phyloP scores from a whole-genome alignment of 2,113 vertebrate genomes.

The Heterotis niloticus region DNA sequence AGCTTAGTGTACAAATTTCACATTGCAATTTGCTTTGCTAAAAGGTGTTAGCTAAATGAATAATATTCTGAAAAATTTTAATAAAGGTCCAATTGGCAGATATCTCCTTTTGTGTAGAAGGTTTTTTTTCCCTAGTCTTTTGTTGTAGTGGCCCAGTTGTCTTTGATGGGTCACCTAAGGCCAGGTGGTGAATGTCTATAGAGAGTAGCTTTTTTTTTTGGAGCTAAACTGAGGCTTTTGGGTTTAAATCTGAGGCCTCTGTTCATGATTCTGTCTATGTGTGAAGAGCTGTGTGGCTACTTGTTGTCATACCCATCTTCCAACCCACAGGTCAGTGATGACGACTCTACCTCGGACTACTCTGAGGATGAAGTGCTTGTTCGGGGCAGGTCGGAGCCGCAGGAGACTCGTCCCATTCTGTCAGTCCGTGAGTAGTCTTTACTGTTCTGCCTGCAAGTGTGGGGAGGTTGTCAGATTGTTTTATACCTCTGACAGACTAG shows the following conservation, averaged over 20 bases:
- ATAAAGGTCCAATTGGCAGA: too few species aligned
- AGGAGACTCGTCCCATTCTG: slow-evolving; percentile 84
- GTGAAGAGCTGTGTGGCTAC: not conserved
- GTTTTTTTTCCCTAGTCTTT: too few species aligned
- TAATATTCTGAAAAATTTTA: too few species aligned
- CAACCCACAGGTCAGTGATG: slow-evolving; percentile 58
- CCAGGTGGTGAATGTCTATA: not conserved
- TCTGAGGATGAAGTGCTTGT: slow-evolving; percentile 76
- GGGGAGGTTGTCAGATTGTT: not conserved
- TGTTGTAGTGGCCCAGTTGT: not conserved
- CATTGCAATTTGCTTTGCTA: too few species aligned
- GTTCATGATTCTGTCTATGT: not conserved
- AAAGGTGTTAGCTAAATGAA: too few species aligned
- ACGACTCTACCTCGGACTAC: slow-evolving; percentile 75
- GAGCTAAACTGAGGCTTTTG: not conserved
- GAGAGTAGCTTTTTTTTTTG: not conserved
- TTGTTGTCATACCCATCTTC: not conserved
- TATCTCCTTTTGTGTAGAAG: too few species aligned
- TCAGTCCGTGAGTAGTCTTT: slow-evolving; percentile 82
- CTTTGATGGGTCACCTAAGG: not conserved
- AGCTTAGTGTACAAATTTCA: too few species aligned
- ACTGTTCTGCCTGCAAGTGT: not conserved
- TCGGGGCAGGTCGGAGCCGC: slow-evolving; percentile 67
- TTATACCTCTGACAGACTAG: too few species aligned
- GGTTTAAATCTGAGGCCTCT: not conserved